Base-by-base conservation (phyloP, 1,140 invertebrate genomes). In the Brachionus calyciflorus region DNA sequence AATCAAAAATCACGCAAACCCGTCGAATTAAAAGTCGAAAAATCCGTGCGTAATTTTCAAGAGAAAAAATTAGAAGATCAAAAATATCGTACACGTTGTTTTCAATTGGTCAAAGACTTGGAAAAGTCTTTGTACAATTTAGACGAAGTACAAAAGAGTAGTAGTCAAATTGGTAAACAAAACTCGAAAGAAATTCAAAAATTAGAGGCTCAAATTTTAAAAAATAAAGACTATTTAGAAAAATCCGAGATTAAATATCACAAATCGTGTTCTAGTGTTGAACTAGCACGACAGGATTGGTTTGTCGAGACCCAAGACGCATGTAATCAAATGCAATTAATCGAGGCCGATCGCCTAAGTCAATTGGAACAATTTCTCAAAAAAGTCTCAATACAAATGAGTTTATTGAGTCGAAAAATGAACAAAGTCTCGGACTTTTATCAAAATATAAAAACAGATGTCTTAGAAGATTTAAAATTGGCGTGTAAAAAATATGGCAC, bases 171-270 rank as follows among this genome's bases (percentile, higher is more conserved):
- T 30, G 14, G 26, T n/a, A 9, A 46, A 60, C 2, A 26, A 41
- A 37, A 37, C 17, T 26, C 48, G 14, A 70, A 53, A 44, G 46
- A 76, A 9, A 51, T 68, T 17, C 73, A 40, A 30, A 80, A 96
- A 88, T 84, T 95, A 80, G 92, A 94, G 83, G 89, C 90, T 76
- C 93, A 94, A 80, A 90, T 92, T 80, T 89, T 90, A 78, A 94
- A 96, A 84, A 90, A 91, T n/a, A 91, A 93, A 83, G 92, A 95
- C 81, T 89, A 90, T 1, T 90, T 94, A 2, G 90, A 92, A 80
- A 92, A 93, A 82, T 90, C 92, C 26, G 93, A 96, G 83, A 91
- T 92, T 21, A 93, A 96, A 80, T 97, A 96, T 84, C 95, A 94
- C 81, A 93, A 92, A 77, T 88, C 91, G 17, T 93, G 92, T 82